Evolutionary conservation across 1,140 invertebrate genomes (phyloP), one percentile per base, ranked within the genome.

Genomic region (Tetragonula clypearis): DNA sequence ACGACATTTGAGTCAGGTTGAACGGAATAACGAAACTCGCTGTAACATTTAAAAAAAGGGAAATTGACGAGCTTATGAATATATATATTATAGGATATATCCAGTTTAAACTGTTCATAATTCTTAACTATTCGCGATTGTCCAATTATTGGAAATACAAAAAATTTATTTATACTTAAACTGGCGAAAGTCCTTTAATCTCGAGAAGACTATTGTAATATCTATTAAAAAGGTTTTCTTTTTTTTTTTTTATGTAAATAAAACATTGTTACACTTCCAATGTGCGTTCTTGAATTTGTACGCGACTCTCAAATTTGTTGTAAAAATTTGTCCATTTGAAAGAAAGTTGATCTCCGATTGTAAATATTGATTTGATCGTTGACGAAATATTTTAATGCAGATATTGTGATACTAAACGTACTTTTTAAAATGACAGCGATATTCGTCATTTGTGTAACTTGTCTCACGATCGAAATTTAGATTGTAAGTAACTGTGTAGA

Each of bases 1-100:
- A 55, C 23, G 68, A 79, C 58, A 23, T n/a, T 74, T 49, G 78
- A 79, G 76, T 23, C 68, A 77, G 65, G 30, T 83, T 69, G 26
- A 83, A 72, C 15, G 6, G 23, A 72, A 49, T 72, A 49, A 72
- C 8, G 23, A 72, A 49, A 23, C 21, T n/a, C 0, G 23, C 21
- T 72, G 41, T 6, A 72, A n/a, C 15, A 72, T 14, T 14, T 49
- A 12, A 14, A 66, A 30, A 23, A 62, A 12, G 9, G 9, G 2
- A 12, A 69, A 35, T 41, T 41, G 35, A 41, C 21, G 35, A 30
- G 21, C 30, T 21, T 69, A 4, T 9, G 15, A 68, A 68, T 35
- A 8, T 49, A 8, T 49, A 68, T 35, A 8, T 49, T 49, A 49
- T 49, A 49, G 41, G 8, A 49, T 49, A 49, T 49, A 49, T 49